Percentiles rank a stretch among this genome's conserved stretches.
phyloP scores from a whole-genome alignment of 2,888 invertebrate species.

The Norana najaformis region DNA sequence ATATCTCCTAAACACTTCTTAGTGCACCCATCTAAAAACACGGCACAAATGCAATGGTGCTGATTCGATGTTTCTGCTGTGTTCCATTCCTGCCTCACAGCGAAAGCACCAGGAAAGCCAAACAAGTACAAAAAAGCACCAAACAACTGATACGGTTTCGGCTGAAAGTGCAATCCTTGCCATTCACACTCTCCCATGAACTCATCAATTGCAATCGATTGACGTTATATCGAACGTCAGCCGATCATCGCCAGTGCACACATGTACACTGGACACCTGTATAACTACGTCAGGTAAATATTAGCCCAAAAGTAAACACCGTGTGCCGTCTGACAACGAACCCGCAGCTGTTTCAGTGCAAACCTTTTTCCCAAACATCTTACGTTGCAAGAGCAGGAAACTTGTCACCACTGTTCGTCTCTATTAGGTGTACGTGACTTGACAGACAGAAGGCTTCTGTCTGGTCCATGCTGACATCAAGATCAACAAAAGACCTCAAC shows the following conservation, averaged over 20 bases:
- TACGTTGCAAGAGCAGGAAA: conserved; percentile 6
- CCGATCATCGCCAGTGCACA: neutral
- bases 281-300: conserved; percentile 21
- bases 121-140: neutral
- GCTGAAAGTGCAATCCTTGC: neutral
- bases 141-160: neutral
- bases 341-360: conserved; percentile 13
- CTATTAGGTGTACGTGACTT: conserved; percentile 5
- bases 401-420: neutral
- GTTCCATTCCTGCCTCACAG: neutral
- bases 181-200: conserved; percentile 13
- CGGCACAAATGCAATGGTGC: neutral
- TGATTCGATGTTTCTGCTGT: neutral
- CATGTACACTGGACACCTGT: conserved; percentile 21
- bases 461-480: neutral
- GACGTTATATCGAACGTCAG: conserved; percentile 3
- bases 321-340: neutral
- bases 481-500: neutral
- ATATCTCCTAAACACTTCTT: neutral
- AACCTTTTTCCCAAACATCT: neutral
- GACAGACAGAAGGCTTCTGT: neutral
- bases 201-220: neutral
- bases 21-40: conserved; percentile 13
- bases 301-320: neutral
- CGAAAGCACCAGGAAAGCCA: conserved; percentile 13